Evolutionary conservation across 2,113 vertebrate genomes (phyloP).

Genomic region (Poeciliopsis retropinna): DNA sequence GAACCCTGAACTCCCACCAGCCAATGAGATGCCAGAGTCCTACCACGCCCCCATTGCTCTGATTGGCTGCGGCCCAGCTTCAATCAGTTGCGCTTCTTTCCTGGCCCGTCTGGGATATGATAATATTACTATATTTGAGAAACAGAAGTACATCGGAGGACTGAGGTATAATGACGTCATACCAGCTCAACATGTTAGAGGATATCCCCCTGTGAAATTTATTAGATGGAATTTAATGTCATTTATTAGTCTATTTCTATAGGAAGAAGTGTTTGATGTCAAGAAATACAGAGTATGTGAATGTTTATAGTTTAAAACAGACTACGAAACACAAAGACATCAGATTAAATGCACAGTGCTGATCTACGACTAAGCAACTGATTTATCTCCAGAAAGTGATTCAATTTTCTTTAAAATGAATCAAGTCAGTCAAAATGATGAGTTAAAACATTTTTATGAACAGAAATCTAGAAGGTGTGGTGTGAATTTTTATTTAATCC

Average conservation of each 20-base stretch:
- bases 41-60: conserved; percentile 68
- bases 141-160: conserved; percentile 72
- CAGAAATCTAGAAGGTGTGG: no score
- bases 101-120: conserved; percentile 75
- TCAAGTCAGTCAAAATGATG: no score
- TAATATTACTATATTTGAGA: conserved; percentile 72
- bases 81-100: conserved; percentile 75
- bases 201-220: not conserved
- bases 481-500: not conserved
- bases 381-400: no score
- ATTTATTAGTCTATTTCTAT: no score
- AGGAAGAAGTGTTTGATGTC: no score
- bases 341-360: no score
- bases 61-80: conserved; percentile 76
- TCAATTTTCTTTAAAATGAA: no score
- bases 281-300: not conserved
- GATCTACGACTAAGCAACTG: no score
- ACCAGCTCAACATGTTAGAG: not conserved
- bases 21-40: conserved; percentile 66
- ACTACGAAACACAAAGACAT: no score
- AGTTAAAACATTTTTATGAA: no score
- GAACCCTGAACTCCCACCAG: conserved; percentile 67
- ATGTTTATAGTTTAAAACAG: not conserved
- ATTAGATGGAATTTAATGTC: not conserved
- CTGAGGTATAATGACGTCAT: conserved; percentile 58